Evolutionary conservation across 2,888 invertebrate genomes (phyloP).

Genomic region (Eristalis pertinax): DNA sequence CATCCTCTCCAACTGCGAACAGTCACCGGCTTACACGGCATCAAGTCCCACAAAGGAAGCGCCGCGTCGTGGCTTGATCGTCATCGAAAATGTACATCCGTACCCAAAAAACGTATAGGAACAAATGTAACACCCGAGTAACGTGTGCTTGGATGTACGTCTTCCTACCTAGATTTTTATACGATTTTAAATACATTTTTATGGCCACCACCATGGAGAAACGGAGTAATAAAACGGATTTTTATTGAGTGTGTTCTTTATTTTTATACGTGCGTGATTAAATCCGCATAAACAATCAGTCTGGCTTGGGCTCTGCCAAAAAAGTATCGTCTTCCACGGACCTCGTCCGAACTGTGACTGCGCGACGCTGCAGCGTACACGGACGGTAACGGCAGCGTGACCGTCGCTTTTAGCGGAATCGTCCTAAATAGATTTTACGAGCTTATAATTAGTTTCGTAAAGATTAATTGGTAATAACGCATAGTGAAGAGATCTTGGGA

Average conservation of each 20-base stretch:
- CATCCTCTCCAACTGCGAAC: neutral
- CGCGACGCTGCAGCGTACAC: neutral
- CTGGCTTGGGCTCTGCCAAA: conserved; percentile 38
- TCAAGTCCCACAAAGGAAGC: neutral
- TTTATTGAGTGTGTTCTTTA: conserved; percentile 71
- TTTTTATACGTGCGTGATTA: conserved; percentile 68
- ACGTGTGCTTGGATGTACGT: neutral
- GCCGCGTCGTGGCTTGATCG: neutral
- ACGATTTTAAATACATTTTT: conserved; percentile 67
- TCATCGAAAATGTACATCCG: neutral
- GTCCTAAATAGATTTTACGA: conserved; percentile 55
- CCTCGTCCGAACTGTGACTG: neutral
- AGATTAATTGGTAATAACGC: conserved; percentile 63
- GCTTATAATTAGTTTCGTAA: conserved; percentile 60
- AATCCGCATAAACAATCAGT: conserved; percentile 68
- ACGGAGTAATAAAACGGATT: conserved; percentile 64
- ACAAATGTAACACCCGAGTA: neutral
- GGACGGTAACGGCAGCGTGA: neutral
- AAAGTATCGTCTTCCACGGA: conserved; percentile 25
- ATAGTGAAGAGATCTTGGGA: conserved; percentile 24
- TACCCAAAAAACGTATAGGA: neutral
- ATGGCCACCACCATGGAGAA: conserved; percentile 62
- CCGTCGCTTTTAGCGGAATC: conserved; percentile 7
- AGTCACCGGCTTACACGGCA: neutral
- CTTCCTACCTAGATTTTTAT: conserved; percentile 50